These are phyloP conservation scores for Xyrichtys novacula DNA, from an alignment of 2,797 vertebrate genomes.

Conservation along the genomic window DNA sequence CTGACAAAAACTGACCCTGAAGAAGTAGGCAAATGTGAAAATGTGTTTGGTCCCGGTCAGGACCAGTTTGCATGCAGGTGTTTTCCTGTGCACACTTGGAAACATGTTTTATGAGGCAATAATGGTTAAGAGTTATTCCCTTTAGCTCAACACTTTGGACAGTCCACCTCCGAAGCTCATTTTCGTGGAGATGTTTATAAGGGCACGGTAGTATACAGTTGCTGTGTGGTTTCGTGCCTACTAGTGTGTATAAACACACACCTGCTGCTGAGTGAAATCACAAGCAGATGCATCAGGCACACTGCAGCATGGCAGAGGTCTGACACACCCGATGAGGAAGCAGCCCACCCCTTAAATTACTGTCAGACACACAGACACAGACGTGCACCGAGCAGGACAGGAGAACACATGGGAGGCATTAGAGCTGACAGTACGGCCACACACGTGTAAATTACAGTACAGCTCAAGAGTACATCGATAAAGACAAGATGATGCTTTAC, in stretches of 20 bases:
- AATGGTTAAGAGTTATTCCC: conserved; percentile 17
- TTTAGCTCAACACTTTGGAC: conserved; percentile 11
- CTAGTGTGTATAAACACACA: conserved; percentile 56
- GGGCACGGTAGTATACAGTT: conserved; percentile 42
- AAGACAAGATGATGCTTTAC: conserved; percentile 45
- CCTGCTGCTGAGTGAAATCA: conserved; percentile 73
- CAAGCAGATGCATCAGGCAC: conserved; percentile 65
- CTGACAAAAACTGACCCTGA: conserved; percentile 37
- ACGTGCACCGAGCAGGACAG: conserved; percentile 49
- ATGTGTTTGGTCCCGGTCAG: neutral
- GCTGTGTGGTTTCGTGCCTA: conserved; percentile 36
- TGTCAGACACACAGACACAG: conserved; percentile 65
- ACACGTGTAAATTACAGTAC: conserved; percentile 46
- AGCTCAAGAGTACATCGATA: conserved; percentile 49
- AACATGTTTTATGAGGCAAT: conserved; percentile 36
- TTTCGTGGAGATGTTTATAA: conserved; percentile 29
- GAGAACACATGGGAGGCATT: conserved; percentile 70
- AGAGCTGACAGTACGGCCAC: conserved; percentile 52
- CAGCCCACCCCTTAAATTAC: conserved; percentile 67
- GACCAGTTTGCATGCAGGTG: conserved; percentile 30
- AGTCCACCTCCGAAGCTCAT: conserved; percentile 36
- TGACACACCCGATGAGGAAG: conserved; percentile 67
- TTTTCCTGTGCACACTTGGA: conserved; percentile 31
- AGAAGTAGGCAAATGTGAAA: conserved; percentile 11
- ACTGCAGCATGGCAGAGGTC: conserved; percentile 53